phyloP scores from a whole-genome alignment of 2,113 vertebrate genomes.

The Zosterops hypoxanthus region DNA sequence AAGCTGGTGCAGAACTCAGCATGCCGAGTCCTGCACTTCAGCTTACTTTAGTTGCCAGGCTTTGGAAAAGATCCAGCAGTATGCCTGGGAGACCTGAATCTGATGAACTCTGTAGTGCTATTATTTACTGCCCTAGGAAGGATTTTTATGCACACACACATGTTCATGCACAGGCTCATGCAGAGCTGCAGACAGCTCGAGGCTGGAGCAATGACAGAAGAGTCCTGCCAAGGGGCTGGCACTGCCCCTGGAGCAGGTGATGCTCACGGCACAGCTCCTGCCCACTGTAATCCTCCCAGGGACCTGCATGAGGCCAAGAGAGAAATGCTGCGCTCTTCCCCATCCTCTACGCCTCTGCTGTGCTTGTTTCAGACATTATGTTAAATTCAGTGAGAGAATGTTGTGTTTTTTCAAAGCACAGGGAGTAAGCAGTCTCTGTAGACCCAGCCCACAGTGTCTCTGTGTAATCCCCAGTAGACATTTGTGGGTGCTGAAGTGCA shows the following conservation, averaged over 20 bases:
- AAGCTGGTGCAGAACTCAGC: not conserved
- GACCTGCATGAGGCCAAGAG: accelerated
- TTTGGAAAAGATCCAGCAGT: slow-evolving; percentile 44
- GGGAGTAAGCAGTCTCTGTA: not conserved
- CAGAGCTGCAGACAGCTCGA: accelerated
- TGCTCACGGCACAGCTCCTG: not conserved
- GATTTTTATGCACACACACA: not conserved
- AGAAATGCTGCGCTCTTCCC: not conserved
- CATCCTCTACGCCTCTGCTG: not conserved
- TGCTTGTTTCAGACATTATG: not conserved
- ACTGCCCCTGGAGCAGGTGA: accelerated
- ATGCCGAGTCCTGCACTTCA: not conserved
- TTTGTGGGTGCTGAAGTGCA: not conserved
- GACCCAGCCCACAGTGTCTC: not conserved
- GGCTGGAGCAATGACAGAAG: not conserved
- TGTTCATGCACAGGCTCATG: accelerated
- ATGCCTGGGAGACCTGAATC: not conserved
- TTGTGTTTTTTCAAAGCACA: not conserved
- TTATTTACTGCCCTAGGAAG: not conserved
- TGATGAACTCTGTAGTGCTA: not conserved
- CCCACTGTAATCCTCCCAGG: not conserved
- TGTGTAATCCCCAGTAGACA: not conserved
- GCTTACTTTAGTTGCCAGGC: not conserved
- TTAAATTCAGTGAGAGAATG: not conserved
- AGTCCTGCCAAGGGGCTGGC: not conserved